phyloP scores from a whole-genome alignment of 2,797 vertebrate genomes.

The Poecilia picta region DNA sequence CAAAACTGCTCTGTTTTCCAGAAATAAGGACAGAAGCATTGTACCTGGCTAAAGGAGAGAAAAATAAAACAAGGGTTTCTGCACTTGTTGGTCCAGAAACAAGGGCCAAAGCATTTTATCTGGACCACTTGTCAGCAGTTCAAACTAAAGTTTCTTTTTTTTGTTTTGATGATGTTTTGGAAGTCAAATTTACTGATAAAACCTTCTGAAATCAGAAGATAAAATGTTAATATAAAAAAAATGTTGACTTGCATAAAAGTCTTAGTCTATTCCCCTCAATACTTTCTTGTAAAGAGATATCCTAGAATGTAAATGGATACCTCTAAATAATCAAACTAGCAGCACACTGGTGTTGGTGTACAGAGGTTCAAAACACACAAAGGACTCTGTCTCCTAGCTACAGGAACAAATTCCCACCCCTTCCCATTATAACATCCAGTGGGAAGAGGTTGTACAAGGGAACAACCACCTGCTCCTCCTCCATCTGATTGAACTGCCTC shows the following conservation, averaged over 20 bases:
- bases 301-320: slow-evolving; percentile 65
- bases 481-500: slow-evolving; percentile 70
- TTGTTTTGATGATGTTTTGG: background rate
- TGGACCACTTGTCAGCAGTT: background rate
- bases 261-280: background rate
- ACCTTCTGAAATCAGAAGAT: background rate
- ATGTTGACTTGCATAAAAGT: background rate
- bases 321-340: slow-evolving; percentile 66
- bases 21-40: background rate
- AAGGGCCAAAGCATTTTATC: background rate
- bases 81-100: background rate
- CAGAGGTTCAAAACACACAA: slow-evolving; percentile 39
- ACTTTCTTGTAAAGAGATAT: slow-evolving; percentile 21
- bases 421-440: slow-evolving; percentile 49
- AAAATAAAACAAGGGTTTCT: background rate
- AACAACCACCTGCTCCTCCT: slow-evolving; percentile 57
- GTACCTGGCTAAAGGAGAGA: background rate
- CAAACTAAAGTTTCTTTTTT: background rate
- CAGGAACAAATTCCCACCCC: slow-evolving; percentile 67
- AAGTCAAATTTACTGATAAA: background rate
- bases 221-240: background rate
- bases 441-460: slow-evolving; percentile 71
- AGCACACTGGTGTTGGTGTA: slow-evolving; percentile 39
- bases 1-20: background rate
- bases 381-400: slow-evolving; percentile 78